Conservation (phyloP, 2,113 vertebrate genomes). For the Edolisoma coerulescens region DNA sequence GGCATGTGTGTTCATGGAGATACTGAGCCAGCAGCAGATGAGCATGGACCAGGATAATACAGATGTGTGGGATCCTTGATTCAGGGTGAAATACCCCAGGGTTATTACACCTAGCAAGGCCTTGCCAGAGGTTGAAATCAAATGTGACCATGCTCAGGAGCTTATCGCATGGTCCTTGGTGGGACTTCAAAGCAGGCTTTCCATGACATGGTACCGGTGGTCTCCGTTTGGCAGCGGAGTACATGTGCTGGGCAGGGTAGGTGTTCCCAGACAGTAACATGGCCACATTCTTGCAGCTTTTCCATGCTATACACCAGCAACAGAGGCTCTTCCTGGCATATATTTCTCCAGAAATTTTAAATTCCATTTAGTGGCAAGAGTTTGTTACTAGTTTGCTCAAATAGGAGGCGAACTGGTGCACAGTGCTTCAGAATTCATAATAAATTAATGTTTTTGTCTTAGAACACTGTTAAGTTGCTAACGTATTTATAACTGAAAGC, state of each 20-base stretch:
- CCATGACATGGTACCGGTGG: rapidly evolving
- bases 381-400: background rate
- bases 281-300: background rate
- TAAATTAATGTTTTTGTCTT: background rate
- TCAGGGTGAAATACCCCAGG: background rate
- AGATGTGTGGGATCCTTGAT: rapidly evolving
- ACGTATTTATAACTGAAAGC: background rate
- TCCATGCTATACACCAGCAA: background rate
- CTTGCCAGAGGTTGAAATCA: background rate
- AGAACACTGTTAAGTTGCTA: background rate
- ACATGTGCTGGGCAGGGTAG: rapidly evolving
- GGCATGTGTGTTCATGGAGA: background rate
- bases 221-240: background rate
- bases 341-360: background rate
- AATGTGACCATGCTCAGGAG: background rate
- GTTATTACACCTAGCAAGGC: background rate
- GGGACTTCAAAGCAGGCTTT: background rate
- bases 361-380: background rate
- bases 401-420: background rate
- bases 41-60: rapidly evolving
- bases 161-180: background rate
- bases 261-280: background rate
- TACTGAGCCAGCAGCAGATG: background rate
- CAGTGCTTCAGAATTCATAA: background rate
- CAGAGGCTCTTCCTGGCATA: background rate